Evolutionary conservation across 2,888 invertebrate genomes (phyloP), one percentile per base, ranked within the genome.

Genomic region (Andrena haemorrhoa): DNA sequence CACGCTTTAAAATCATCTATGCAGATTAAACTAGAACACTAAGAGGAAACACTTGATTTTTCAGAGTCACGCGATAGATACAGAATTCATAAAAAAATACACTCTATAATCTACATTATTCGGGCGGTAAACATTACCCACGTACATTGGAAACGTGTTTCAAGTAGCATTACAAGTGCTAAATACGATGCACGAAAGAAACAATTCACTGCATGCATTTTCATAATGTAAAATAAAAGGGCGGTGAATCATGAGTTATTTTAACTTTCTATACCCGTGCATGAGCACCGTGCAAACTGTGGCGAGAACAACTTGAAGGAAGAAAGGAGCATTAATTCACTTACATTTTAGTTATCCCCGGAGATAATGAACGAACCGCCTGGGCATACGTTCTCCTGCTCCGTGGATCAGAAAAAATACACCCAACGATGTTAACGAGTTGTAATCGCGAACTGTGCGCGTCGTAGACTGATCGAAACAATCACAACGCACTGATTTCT

Each of bases 401-500:
- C 29, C 16, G 16, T 35, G 8, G 10, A 31, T 29, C 16, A 33
- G 35, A n/a, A 35, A n/a, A 35, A 47, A 64, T 12, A 26, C 41
- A 51, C 49, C 8, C 31, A 10, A 53, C 10, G 29, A 51, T 53
- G 31, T 35, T 23, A 61, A 73, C 51, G 26, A 81, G 35, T 35
- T 23, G 33, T 16, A 33, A 16, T n/a, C 49, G 20, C 23, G 35
- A 65, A 69, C 16, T 49, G 33, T 49, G 68, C 58, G 65, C 33
- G 29, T 23, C 35, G 64, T 47, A 53, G 12, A 51, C 6, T 65
- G 29, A 29, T 29, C n/a, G 3, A 64, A 58, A 68, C 49, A 53
- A 71, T 74, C 68, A 70, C 53, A 26, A 29, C 23, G 4, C 26
- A 49, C 53, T 4, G 4, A 41, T 33, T 56, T n/a, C 10, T 58